These are phyloP conservation scores for Gobiocypris rarus DNA, from an alignment of 2,113 vertebrate species.

Conservation along the genomic window DNA sequence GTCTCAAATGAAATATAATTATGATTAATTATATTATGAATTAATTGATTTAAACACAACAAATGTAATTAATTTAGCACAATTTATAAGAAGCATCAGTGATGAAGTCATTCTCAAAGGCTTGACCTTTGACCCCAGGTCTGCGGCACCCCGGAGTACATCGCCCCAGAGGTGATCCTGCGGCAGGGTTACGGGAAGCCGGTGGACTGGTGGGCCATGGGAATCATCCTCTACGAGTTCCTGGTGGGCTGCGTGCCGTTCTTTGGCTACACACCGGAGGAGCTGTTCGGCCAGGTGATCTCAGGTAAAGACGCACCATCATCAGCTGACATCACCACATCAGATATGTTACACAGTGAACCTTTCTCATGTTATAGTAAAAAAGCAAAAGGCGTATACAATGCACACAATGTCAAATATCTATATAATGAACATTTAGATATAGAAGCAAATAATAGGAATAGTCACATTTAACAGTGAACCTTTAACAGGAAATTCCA, in stretches of 20 bases:
- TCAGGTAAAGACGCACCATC: slow-evolving; percentile 76
- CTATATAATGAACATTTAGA: too few species aligned
- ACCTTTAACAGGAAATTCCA: too few species aligned
- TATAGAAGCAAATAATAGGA: too few species aligned
- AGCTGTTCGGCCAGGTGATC: slow-evolving; percentile 92
- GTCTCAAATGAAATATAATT: too few species aligned
- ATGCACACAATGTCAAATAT: not conserved
- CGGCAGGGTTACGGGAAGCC: slow-evolving; percentile 93
- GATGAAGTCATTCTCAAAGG: too few species aligned
- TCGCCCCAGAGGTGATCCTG: slow-evolving; percentile 93
- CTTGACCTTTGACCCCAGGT: slow-evolving; percentile 73
- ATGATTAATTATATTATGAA: too few species aligned
- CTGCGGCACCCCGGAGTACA: slow-evolving; percentile 96
- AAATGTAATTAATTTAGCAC: too few species aligned
- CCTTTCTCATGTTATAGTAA: not conserved
- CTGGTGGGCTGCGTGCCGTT: slow-evolving; percentile 92
- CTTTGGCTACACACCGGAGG: slow-evolving; percentile 91
- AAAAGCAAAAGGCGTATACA: not conserved
- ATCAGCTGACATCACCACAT: not conserved
- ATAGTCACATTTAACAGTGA: too few species aligned
- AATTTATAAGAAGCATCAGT: too few species aligned
- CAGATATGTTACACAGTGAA: not conserved
- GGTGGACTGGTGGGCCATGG: slow-evolving; percentile 98
- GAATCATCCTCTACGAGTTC: slow-evolving; percentile 94
- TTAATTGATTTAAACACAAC: too few species aligned